Evolutionary conservation across 2,888 invertebrate genomes (phyloP).

Genomic region (Rutpela maculata): DNA sequence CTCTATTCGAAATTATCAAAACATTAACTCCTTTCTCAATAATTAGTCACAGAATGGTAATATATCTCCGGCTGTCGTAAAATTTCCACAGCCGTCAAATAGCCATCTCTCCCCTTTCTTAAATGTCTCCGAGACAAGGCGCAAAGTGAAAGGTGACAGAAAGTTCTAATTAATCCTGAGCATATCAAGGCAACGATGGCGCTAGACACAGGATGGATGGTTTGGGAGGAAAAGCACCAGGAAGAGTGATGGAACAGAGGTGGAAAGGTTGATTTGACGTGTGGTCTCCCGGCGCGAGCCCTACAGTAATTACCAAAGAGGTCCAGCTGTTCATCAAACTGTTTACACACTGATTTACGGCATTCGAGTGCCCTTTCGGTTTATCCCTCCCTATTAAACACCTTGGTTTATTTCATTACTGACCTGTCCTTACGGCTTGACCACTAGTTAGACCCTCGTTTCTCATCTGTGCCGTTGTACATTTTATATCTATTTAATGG

Average conservation of each 20-base stretch:
- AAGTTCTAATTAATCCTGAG: constrained; percentile 37
- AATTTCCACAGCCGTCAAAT: constrained; percentile 34
- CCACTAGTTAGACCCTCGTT: constrained; percentile 24
- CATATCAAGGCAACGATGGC: constrained; percentile 20
- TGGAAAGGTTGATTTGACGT: constrained; percentile 36
- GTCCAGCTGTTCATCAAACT: constrained; percentile 38
- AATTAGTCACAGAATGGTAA: constrained; percentile 13
- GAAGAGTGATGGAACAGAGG: constrained; percentile 30
- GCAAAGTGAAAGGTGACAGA: constrained; percentile 36
- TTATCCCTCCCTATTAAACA: constrained; percentile 22
- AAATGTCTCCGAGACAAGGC: constrained; percentile 26
- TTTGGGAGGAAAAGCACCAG: constrained; percentile 12
- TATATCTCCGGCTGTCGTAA: constrained; percentile 31
- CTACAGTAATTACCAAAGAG: constrained; percentile 35
- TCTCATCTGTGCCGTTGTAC: background rate
- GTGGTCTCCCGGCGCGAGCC: constrained; percentile 30
- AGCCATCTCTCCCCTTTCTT: background rate
- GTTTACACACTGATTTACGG: constrained; percentile 33
- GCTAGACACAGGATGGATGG: constrained; percentile 32
- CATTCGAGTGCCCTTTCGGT: background rate
- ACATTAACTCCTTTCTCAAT: background rate
- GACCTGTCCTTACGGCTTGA: constrained; percentile 17
- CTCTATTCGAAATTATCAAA: background rate
- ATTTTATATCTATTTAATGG: constrained; percentile 17
- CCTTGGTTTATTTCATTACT: constrained; percentile 29